Evolutionary conservation across 2,888 invertebrate genomes (phyloP).

Genomic region (Galeopsomyia nigrocyanea): DNA sequence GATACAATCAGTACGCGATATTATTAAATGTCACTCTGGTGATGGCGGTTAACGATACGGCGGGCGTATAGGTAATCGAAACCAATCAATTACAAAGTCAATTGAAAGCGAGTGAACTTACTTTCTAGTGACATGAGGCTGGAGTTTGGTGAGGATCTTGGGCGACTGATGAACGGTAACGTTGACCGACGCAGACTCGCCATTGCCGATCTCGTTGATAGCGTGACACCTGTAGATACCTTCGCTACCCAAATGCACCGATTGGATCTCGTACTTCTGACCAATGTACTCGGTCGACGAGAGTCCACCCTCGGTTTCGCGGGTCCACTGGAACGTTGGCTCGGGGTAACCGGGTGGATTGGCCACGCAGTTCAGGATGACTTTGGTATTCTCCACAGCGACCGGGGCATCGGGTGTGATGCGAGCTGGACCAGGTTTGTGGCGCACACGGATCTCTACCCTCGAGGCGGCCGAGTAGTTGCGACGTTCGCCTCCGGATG

Average conservation of each 20-base stretch:
- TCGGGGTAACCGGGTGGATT: constrained; percentile 94
- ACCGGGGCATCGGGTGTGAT: constrained; percentile 88
- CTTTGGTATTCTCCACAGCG: constrained; percentile 86
- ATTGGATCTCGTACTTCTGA: constrained; percentile 86
- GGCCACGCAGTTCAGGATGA: constrained; percentile 87
- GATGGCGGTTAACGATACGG: too few relatives aligned
- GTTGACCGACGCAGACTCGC: constrained; percentile 85
- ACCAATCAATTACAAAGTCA: neutral
- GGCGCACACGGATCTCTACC: constrained; percentile 85
- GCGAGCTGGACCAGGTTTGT: constrained; percentile 86
- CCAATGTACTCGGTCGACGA: constrained; percentile 84
- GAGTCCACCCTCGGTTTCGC: constrained; percentile 79
- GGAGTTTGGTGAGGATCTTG: constrained; percentile 84
- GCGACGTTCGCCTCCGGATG: constrained; percentile 78
- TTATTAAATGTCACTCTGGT: too few relatives aligned
- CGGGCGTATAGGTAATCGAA: neutral
- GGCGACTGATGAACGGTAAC: constrained; percentile 92
- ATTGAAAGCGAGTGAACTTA: constrained; percentile 54
- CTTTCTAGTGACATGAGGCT: constrained; percentile 83
- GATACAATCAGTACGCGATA: neutral
- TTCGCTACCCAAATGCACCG: constrained; percentile 87
- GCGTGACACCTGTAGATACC: constrained; percentile 93
- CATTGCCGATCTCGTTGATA: constrained; percentile 89
- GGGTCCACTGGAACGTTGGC: constrained; percentile 91
- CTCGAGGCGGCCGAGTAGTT: constrained; percentile 86